Evolutionary conservation across 1,140 invertebrate species (phyloP).

Genomic region (Drosophila ananassae): DNA sequence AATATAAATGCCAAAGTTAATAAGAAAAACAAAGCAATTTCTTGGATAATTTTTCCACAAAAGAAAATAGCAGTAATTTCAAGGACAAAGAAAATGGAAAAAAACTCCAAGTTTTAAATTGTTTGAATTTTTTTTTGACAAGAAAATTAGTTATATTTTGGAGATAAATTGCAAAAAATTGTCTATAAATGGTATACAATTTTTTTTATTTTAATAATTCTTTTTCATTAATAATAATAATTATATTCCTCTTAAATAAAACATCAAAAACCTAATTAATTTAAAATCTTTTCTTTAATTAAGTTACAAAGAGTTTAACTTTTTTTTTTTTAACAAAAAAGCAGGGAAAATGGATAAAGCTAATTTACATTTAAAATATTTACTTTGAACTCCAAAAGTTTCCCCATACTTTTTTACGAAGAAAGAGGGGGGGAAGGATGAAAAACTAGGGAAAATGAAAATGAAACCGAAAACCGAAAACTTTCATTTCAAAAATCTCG

Average conservation of each 20-base stretch:
- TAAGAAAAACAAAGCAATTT: slow-evolving; percentile 33
- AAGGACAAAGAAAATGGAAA: slow-evolving; percentile 11
- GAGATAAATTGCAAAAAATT: too few relatives aligned
- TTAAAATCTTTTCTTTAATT: slow-evolving; percentile 4
- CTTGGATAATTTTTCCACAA: not conserved
- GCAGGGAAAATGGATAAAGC: not conserved
- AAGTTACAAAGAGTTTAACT: slow-evolving; percentile 4
- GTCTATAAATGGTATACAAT: too few relatives aligned
- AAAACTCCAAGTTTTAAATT: slow-evolving; percentile 23
- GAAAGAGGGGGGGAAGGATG: too few relatives aligned
- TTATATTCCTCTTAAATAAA: not conserved
- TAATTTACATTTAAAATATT: slow-evolving; percentile 10
- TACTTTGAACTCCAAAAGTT: slow-evolving; percentile 21
- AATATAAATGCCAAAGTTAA: slow-evolving; percentile 37
- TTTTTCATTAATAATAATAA: too few relatives aligned
- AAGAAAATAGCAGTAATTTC: slow-evolving; percentile 9
- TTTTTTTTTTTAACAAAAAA: not conserved
- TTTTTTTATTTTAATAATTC: too few relatives aligned
- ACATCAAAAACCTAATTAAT: slow-evolving; percentile 8
- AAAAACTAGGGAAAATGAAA: not conserved
- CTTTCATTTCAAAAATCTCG: slow-evolving; percentile 16
- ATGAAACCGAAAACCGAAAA: slow-evolving; percentile 13
- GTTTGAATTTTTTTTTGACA: slow-evolving; percentile 22
- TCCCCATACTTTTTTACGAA: not conserved
- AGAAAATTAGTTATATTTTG: slow-evolving; percentile 13